A percentile compares a stretch with the other conserved stretches of the same genome.
Evolutionary conservation across 1,140 invertebrate species (phyloP).

Genomic region (Mesaphorura yosii): DNA sequence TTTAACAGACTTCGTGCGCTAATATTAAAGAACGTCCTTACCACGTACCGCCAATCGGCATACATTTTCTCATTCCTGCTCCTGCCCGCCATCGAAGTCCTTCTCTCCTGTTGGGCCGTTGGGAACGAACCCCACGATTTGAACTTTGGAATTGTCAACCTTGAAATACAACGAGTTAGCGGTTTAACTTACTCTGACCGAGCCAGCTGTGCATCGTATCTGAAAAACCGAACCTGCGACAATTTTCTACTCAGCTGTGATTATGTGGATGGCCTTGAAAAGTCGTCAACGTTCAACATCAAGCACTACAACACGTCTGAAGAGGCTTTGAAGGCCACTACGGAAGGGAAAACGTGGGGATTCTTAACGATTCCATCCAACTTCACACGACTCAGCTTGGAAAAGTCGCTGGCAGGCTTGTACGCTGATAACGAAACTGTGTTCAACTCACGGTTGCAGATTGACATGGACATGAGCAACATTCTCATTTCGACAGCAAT

Average conservation of each 20-base stretch:
- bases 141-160: conserved; percentile 61
- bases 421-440: conserved; percentile 40
- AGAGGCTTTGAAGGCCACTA: conserved; percentile 48
- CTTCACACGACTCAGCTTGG: conserved; percentile 54
- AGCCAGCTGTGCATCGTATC: too few relatives aligned
- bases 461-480: conserved; percentile 62
- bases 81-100: conserved; percentile 67
- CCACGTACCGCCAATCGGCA: conserved; percentile 51
- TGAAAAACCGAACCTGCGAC: too few relatives aligned
- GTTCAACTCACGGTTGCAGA: conserved; percentile 46
- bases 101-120: conserved; percentile 65
- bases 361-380: conserved; percentile 58
- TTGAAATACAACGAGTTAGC: too few relatives aligned
- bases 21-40: conserved; percentile 50
- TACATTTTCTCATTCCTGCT: conserved; percentile 58
- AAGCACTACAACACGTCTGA: too few relatives aligned
- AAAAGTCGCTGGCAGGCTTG: conserved; percentile 46
- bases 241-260: too few relatives aligned
- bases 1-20: conserved; percentile 39
- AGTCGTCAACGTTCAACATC: too few relatives aligned
- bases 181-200: too few relatives aligned
- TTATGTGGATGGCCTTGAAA: too few relatives aligned
- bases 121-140: conserved; percentile 62
- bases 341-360: conserved; percentile 51
- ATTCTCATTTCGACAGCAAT: too few relatives aligned